Base-by-base conservation (phyloP, 2,113 vertebrate species). In the Leptobrachium leishanense region DNA sequence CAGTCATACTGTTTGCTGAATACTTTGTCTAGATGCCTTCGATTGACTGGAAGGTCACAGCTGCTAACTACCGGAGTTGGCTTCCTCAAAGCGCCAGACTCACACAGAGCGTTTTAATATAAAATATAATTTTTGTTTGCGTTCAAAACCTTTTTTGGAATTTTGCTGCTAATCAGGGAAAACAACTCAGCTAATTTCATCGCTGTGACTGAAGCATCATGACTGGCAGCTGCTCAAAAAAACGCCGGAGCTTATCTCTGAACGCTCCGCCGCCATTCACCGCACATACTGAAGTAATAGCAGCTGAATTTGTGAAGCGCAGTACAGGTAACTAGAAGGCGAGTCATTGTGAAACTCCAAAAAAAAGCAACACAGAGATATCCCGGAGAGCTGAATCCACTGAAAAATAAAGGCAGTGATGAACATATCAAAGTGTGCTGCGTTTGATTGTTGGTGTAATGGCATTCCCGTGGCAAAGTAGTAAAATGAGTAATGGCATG, bases 351-450 rank as follows among this genome's bases (percentile, higher is more conserved):
- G 53, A 13, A n/a, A 75, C 62, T 65, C 43, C 66, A 43, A 20
- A 41, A 50, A 46, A 67, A 75, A 31, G 20, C 20, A 31, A 31
- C 20, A 43, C 44, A 53, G 13, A 41, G 44, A 8, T 67, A 66
- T 75, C 74, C 74, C 7, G 74, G 9, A 20, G 63, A 75, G 62
- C 31, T 67, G 46, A 31, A 64, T 75, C 11, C 44, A 65, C 63
- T 46, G 73, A 42, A 75, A 40, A 75, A 66, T 53, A 20, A 70
- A 65, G 55, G 50, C 46, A 53, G 44, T 50, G 44, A 46, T 50
- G 63, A 75, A 50, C 63, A 66, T 66, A 75, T 75, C 44, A 75
- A 75, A 75, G 44, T 54, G 31, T 53, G 50, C 66, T 54, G 53
- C 74, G 53, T 7, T 75, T 15, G 10, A 75, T 66, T 53, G 63